These are phyloP conservation scores for Parapristionchus giblindavisi DNA, from an alignment of 2,888 invertebrate species.

Conservation along the genomic window DNA sequence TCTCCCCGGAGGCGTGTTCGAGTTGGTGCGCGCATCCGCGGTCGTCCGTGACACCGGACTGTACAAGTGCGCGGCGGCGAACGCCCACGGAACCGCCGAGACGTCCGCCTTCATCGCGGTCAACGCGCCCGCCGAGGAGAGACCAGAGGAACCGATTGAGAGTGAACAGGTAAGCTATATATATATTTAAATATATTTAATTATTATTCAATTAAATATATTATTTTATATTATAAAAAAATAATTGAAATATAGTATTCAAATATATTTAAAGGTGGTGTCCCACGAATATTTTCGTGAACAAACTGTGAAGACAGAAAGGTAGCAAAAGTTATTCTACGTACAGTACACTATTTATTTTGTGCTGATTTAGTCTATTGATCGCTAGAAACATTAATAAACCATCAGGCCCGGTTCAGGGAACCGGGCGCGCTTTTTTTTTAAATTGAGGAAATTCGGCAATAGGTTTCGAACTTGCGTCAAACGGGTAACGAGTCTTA, in stretches of 20 bases:
- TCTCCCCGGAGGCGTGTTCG: conserved; percentile 53
- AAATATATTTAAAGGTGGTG: too few relatives aligned
- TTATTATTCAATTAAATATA: background rate
- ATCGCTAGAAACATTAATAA: too few relatives aligned
- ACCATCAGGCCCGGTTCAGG: too few relatives aligned
- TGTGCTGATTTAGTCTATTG: too few relatives aligned
- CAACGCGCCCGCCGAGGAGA: background rate
- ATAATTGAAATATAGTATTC: too few relatives aligned
- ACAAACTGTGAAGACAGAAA: too few relatives aligned
- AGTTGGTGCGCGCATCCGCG: conserved; percentile 53
- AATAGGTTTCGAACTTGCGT: too few relatives aligned
- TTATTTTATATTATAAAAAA: too few relatives aligned
- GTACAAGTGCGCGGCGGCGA: conserved; percentile 57
- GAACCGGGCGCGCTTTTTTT: too few relatives aligned
- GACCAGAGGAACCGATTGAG: background rate
- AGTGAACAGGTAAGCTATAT: conserved; percentile 12
- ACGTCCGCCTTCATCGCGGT: conserved; percentile 54
- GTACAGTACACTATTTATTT: background rate
- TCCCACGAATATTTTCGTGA: too few relatives aligned
- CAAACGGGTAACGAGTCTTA: too few relatives aligned
- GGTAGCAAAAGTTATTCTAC: background rate
- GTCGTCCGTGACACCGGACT: conserved; percentile 54
- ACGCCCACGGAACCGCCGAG: conserved; percentile 57
- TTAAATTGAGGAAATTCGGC: too few relatives aligned
- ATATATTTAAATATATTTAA: background rate